Conservation (phyloP, 2,113 vertebrate genomes). For the Prunella himalayana region DNA sequence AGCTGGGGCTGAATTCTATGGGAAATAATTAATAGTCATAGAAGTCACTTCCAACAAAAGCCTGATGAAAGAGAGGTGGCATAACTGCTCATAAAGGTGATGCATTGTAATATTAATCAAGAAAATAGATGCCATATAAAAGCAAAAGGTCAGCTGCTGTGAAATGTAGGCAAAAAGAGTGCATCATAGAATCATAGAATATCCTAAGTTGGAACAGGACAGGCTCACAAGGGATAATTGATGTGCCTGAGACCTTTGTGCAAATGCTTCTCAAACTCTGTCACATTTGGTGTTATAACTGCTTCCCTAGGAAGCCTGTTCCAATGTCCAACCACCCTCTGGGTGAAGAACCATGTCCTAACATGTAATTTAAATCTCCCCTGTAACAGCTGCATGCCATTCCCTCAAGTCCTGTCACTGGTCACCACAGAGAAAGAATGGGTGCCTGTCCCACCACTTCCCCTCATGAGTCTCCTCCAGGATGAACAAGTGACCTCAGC, state of each 20-base stretch:
- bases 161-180: not conserved
- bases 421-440: not conserved
- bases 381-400: not conserved
- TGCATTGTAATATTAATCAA: not conserved
- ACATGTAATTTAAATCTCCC: not conserved
- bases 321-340: not conserved
- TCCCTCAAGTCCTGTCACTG: not conserved
- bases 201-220: not conserved
- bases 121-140: conserved; percentile 9
- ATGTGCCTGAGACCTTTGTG: not conserved
- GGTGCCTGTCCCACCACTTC: not conserved
- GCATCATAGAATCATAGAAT: not conserved
- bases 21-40: conserved; percentile 24
- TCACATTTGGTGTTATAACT: not conserved
- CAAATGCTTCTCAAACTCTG: not conserved
- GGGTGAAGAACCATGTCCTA: not conserved
- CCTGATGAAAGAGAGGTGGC: not conserved
- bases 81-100: not conserved
- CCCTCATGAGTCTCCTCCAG: not conserved
- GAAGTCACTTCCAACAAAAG: conserved; percentile 33
- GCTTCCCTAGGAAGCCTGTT: not conserved
- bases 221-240: not conserved
- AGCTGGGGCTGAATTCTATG: not conserved
- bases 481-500: not conserved
- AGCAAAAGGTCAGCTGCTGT: not conserved